These are phyloP conservation scores for Hippoglossus stenolepis DNA, from an alignment of 2,113 vertebrate species.

Conservation along the genomic window DNA sequence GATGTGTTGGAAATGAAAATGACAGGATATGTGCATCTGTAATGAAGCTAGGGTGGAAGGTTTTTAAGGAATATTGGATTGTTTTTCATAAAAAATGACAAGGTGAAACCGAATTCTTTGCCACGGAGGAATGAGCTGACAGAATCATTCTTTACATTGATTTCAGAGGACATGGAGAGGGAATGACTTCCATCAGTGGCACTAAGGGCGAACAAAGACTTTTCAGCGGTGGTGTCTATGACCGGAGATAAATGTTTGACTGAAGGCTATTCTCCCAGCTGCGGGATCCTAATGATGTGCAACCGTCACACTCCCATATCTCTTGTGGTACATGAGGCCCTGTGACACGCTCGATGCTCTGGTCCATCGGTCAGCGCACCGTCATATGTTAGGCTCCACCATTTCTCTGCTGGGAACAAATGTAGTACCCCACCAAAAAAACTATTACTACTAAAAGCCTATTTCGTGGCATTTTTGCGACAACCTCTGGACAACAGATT, in stretches of 20 bases:
- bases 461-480: constrained; percentile 22
- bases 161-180: constrained; percentile 71
- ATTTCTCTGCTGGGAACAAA: constrained; percentile 59
- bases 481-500: constrained; percentile 39
- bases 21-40: constrained; percentile 46
- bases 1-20: constrained; percentile 36
- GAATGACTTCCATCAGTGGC: constrained; percentile 74
- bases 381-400: constrained; percentile 33
- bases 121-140: constrained; percentile 45
- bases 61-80: constrained; percentile 47
- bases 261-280: constrained; percentile 75
- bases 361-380: constrained; percentile 66
- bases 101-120: constrained; percentile 6
- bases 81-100: constrained; percentile 47
- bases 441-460: background rate
- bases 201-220: constrained; percentile 76
- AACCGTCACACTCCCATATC: constrained; percentile 71
- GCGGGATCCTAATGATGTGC: constrained; percentile 76
- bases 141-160: constrained; percentile 70
- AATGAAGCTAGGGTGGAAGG: constrained; percentile 44
- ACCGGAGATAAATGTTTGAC: constrained; percentile 80
- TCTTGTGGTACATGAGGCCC: constrained; percentile 74
- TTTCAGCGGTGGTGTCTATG: constrained; percentile 52
- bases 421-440: constrained; percentile 5
- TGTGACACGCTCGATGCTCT: constrained; percentile 57